phyloP scores from a whole-genome alignment of 2,113 vertebrate genomes.

The Solea solea region DNA sequence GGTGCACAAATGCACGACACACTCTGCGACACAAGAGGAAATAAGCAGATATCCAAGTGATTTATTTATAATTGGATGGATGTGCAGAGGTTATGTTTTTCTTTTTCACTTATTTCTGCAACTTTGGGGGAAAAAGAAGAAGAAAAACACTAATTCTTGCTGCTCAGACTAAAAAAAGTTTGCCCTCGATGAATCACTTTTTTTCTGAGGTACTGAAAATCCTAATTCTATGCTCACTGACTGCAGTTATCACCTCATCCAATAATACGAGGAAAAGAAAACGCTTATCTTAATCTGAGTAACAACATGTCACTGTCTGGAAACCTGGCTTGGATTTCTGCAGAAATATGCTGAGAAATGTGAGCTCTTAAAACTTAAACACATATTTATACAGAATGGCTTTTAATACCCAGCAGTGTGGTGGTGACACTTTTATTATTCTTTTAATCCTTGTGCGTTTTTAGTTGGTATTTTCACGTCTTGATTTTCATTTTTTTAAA shows the following conservation, averaged over 20 bases:
- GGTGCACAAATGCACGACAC: neutral
- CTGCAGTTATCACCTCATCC: conserved; percentile 44
- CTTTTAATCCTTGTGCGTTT: too few species aligned
- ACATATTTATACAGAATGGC: too few species aligned
- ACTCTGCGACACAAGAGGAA: neutral
- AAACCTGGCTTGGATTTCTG: neutral
- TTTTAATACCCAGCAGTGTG: too few species aligned
- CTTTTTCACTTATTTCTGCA: neutral
- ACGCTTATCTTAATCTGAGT: conserved; percentile 51
- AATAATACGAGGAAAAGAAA: conserved; percentile 17
- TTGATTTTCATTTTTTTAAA: too few species aligned
- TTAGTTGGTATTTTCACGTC: too few species aligned
- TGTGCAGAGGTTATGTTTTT: neutral
- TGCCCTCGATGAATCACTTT: conserved; percentile 13
- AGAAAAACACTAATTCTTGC: neutral
- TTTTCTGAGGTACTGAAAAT: conserved; percentile 28
- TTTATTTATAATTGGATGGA: too few species aligned
- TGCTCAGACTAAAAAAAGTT: conserved; percentile 25
- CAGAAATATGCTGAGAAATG: too few species aligned
- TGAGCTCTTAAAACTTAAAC: too few species aligned
- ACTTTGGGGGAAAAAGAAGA: too few species aligned
- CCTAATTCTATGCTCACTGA: conserved; percentile 61
- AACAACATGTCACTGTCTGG: conserved; percentile 19
- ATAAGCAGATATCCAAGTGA: neutral
- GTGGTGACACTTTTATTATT: too few species aligned